Base-by-base conservation (phyloP, 1,140 invertebrate genomes). In the Leptonema lineaticorne region DNA sequence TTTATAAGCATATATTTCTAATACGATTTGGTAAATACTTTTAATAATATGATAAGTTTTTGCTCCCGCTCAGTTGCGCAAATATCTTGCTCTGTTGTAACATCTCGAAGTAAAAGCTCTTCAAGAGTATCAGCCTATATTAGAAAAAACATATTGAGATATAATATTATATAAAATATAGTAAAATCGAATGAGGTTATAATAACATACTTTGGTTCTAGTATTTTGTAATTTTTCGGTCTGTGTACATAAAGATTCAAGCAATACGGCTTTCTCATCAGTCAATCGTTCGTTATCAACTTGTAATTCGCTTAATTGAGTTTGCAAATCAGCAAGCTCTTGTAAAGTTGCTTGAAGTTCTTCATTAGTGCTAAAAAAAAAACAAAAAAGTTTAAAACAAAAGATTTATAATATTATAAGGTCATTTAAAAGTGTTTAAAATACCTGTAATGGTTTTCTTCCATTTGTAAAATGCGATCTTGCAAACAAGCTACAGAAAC, bases 321-420 rank as follows among this genome's bases (percentile, higher is more conserved):
- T 85, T 79, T 92, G 94, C 29, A 97, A 82, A 78, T 97, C 95
- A 30, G 92, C 90, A 62, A 97, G 81, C 80, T 97, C 95, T 74
- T 96, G 94, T 45, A 97, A 83, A 0, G 95, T 97, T 0, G 95
- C 95, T 81, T 97, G 94, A 0, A 97, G 82, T 79, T 97, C 95
- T 81, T 97, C 95, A 77, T 93, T 95, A n/a, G 95, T 97, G 66
- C 81, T 83, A 29, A 58, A 58, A 58, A 5, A 58, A 58, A 24
- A 58, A 8, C 30, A 26, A 5, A 6, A 6, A 5, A 50, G 16
- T 16, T 50, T 7, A 5, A 50, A 16, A 50, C 46, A 18, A 50
- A 50, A 6, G 22, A 50, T n/a, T n/a, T n/a, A n/a, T n/a, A n/a
- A n/a, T n/a, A n/a, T n/a, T n/a, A n/a, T n/a, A n/a, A n/a, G n/a